Conservation (phyloP, 2,797 vertebrate species). For the Heliangelus exortis region DNA sequence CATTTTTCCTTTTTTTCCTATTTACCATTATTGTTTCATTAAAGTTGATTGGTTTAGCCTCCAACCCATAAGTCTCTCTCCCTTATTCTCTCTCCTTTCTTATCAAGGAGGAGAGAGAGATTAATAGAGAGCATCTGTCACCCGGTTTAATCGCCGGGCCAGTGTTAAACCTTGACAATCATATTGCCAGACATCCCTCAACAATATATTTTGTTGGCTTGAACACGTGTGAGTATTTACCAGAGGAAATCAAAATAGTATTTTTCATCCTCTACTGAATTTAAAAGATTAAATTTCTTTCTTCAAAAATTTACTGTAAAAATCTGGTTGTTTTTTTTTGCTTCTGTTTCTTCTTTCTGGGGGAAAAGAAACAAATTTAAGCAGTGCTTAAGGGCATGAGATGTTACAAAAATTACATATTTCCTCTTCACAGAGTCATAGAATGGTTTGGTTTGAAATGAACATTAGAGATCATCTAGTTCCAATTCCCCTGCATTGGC, state of each 20-base stretch:
- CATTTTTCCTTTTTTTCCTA: too few relatives aligned
- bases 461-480: too few relatives aligned
- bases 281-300: background rate
- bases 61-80: too few relatives aligned
- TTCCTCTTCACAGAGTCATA: background rate
- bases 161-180: too few relatives aligned
- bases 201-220: background rate
- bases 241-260: background rate
- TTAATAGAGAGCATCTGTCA: too few relatives aligned
- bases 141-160: too few relatives aligned
- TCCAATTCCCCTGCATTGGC: too few relatives aligned
- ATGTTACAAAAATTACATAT: background rate
- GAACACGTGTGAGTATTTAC: background rate
- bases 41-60: too few relatives aligned
- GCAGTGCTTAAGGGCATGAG: background rate
- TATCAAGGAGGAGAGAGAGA: too few relatives aligned
- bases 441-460: too few relatives aligned
- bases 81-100: too few relatives aligned
- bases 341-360: background rate
- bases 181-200: background rate
- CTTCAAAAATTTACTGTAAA: background rate
- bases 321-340: background rate
- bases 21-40: too few relatives aligned
- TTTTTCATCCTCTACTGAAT: background rate
- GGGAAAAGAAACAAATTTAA: background rate